Evolutionary conservation across 2,113 vertebrate genomes (phyloP), one percentile per base, ranked within the genome.

Genomic region (Passerina amoena): DNA sequence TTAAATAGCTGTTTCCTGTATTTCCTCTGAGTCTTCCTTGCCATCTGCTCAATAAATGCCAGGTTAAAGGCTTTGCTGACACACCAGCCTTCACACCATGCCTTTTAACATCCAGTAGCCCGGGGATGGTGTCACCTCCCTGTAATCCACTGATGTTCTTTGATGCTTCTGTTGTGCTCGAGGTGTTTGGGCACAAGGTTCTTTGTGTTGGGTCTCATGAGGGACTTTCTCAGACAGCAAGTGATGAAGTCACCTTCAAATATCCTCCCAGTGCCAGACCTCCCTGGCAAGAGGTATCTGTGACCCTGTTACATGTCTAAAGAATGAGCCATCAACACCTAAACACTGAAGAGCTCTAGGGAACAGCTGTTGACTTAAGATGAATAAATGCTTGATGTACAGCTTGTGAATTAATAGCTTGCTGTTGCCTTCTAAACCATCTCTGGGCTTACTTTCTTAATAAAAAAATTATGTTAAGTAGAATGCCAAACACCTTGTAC

Each of bases 121-220:
- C 9, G 6, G 14, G 37, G 44, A 48, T 59, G 14, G 31, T 59
- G 88, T 37, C 2, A 4, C 65, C 23, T 75, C 47, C 51, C 9
- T 40, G 40, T 50, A 63, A 71, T 27, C 38, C n/a, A 57, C 33
- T 18, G 44, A 30, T 10, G 20, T 8, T 1, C 82, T 73, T 20
- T 13, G 37, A 66, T 64, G 20, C 45, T 60, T 56, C 56, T 0
- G 0, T 83, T 31, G 15, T n/a, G 27, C 73, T 86, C 1, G 0
- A 4, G 1, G 31, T 24, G 9, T 47, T 76, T 47, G 82, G 25
- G 37, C 27, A 28, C 68, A 24, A 48, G 30, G 12, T 56, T 66
- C 61, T 92, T 60, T 71, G 25, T 22, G 25, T 22, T 60, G 24
- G n/a, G 21, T 63, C 50, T 72, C 53, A 22, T 42, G 24, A 69